phyloP scores from a whole-genome alignment of 2,797 vertebrate species.

The Tamandua tetradactyla region DNA sequence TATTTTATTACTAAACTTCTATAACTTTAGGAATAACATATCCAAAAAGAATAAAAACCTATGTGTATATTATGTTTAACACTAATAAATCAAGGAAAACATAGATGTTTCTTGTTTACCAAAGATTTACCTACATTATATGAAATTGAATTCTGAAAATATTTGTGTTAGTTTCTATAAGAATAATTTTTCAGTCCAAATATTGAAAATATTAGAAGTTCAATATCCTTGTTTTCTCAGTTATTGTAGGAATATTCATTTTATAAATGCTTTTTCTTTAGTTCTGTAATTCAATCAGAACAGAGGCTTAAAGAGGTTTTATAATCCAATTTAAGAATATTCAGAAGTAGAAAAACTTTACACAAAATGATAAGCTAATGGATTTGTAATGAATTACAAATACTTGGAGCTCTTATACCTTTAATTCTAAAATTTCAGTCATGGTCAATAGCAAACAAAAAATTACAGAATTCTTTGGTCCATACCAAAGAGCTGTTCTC shows the following conservation, averaged over 20 bases:
- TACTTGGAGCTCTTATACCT: not conserved
- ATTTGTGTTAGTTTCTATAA: not conserved
- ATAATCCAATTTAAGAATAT: conserved; percentile 20
- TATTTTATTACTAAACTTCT: conserved; percentile 2
- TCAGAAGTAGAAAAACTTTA: not conserved
- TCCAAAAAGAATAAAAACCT: not conserved
- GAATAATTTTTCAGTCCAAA: not conserved
- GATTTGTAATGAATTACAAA: not conserved
- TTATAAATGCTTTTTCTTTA: conserved; percentile 3
- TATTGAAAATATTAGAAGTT: not conserved
- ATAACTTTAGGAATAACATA: not conserved
- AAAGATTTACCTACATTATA: not conserved
- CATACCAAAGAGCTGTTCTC: not conserved
- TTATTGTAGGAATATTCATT: not conserved
- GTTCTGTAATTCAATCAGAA: conserved; percentile 3
- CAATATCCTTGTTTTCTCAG: not conserved
- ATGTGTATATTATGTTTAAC: not conserved
- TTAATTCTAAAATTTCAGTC: conserved; percentile 6
- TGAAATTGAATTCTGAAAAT: conserved; percentile 23
- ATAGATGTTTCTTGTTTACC: not conserved
- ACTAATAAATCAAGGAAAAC: not conserved
- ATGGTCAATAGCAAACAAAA: not conserved
- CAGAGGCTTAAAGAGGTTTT: not conserved
- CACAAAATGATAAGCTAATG: not conserved
- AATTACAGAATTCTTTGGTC: not conserved